Evolutionary conservation across 92 coral and sea anemone genomes (phyloP).

Genomic region (Micromussa lordhowensis): DNA sequence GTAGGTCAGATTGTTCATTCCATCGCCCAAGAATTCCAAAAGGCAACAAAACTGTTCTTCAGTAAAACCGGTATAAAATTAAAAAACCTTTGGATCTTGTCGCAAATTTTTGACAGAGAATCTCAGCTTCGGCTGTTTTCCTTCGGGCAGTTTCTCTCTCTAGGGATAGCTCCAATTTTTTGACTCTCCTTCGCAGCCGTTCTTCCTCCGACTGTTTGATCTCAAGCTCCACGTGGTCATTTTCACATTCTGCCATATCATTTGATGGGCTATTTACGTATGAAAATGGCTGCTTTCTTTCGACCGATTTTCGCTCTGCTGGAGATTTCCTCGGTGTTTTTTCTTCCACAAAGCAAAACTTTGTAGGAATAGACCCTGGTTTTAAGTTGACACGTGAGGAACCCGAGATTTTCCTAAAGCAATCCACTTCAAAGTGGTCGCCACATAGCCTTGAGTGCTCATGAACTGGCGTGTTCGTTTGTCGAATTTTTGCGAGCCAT

Average conservation of each 20-base stretch:
- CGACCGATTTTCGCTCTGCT: slow-evolving; percentile 15
- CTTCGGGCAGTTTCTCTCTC: slow-evolving; percentile 20
- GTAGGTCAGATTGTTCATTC: too few relatives aligned
- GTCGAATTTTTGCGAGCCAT: slow-evolving; percentile 63
- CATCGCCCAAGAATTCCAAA: too few relatives aligned
- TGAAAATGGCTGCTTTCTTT: slow-evolving; percentile 18
- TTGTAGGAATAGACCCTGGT: slow-evolving; percentile 28
- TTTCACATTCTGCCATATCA: slow-evolving; percentile 21
- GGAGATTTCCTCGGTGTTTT: not conserved
- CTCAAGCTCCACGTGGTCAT: slow-evolving; percentile 10
- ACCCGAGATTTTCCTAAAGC: slow-evolving; percentile 13
- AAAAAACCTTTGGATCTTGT: slow-evolving; percentile 41
- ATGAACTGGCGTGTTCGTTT: slow-evolving; percentile 65
- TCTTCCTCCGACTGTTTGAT: slow-evolving; percentile 20
- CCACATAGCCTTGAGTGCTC: slow-evolving; percentile 68
- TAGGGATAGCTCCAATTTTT: slow-evolving; percentile 25
- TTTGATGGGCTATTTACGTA: not conserved
- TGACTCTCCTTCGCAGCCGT: not conserved
- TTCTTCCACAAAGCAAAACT: slow-evolving; percentile 19
- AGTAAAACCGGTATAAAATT: slow-evolving; percentile 66
- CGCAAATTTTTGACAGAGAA: slow-evolving; percentile 52
- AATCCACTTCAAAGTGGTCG: slow-evolving; percentile 57
- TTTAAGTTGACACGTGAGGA: not conserved
- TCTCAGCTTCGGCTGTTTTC: slow-evolving; percentile 20
- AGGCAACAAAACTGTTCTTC: too few relatives aligned